These are phyloP conservation scores for Phoenicopterus ruber DNA, from an alignment of 2,113 vertebrate species.

Conservation along the genomic window DNA sequence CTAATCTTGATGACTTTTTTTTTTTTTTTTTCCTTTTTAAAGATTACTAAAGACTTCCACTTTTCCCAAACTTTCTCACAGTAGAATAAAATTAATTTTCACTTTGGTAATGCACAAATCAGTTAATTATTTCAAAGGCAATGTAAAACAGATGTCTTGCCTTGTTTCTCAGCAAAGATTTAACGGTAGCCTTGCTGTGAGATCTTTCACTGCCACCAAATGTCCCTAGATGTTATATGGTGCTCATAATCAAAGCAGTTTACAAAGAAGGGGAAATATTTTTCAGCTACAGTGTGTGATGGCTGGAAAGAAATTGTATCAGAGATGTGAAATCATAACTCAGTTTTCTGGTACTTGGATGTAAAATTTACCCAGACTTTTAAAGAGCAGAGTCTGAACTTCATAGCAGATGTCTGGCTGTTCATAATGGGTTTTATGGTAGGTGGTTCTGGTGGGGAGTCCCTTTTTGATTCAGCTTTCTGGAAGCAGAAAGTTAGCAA, in stretches of 20 bases:
- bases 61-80: slow-evolving; percentile 40
- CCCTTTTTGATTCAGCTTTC: background rate
- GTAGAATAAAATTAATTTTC: slow-evolving; percentile 38
- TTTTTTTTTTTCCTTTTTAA: background rate
- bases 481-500: background rate
- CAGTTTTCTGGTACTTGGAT: background rate
- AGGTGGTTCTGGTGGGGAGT: background rate
- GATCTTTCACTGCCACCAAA: slow-evolving; percentile 1
- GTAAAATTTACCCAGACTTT: background rate
- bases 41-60: slow-evolving; percentile 18
- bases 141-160: background rate
- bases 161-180: slow-evolving; percentile 2
- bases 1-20: background rate
- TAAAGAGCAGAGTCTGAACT: background rate
- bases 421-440: background rate
- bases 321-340: background rate
- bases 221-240: background rate
- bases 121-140: slow-evolving; percentile 9
- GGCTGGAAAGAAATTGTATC: background rate
- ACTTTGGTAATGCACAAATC: background rate
- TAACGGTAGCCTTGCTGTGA: background rate
- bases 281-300: background rate
- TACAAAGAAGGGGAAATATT: background rate
- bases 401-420: background rate
- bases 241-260: background rate